Conservation (phyloP, 2,888 invertebrate species). For the Cephus rjabovi region DNA sequence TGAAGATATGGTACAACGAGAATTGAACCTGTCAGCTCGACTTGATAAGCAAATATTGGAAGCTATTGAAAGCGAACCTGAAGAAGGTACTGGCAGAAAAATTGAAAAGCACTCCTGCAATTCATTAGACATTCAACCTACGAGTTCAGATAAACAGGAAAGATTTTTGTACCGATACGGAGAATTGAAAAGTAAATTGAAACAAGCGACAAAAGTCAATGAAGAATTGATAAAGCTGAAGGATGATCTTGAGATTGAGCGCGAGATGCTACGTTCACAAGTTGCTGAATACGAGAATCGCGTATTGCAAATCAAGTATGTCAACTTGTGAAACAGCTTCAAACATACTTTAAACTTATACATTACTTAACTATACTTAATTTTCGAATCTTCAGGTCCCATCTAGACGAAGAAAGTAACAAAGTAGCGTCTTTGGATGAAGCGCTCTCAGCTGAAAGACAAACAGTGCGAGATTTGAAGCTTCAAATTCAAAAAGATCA, state of each 20-base stretch:
- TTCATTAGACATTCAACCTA: slow-evolving; percentile 37
- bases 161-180: slow-evolving; percentile 40
- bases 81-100: slow-evolving; percentile 32
- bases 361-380: not conserved
- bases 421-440: slow-evolving; percentile 49
- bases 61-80: slow-evolving; percentile 69
- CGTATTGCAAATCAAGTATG: slow-evolving; percentile 54
- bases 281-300: slow-evolving; percentile 58
- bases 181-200: slow-evolving; percentile 37
- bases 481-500: slow-evolving; percentile 51
- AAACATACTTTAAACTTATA: not conserved
- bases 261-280: slow-evolving; percentile 55
- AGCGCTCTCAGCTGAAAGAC: slow-evolving; percentile 51
- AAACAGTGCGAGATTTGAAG: slow-evolving; percentile 48
- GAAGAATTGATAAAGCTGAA: slow-evolving; percentile 53
- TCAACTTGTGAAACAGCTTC: slow-evolving; percentile 10
- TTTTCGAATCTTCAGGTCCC: slow-evolving; percentile 34
- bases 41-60: slow-evolving; percentile 72
- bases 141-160: slow-evolving; percentile 36
- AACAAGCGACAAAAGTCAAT: slow-evolving; percentile 47
- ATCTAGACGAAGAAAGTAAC: slow-evolving; percentile 53
- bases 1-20: slow-evolving; percentile 68
- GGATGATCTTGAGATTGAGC: slow-evolving; percentile 55
- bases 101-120: slow-evolving; percentile 37
- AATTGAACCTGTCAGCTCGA: slow-evolving; percentile 72